A percentile compares a stretch with the other conserved stretches of the same genome.
Evolutionary conservation across 2,888 invertebrate genomes (phyloP).

Genomic region (Horisme vitalbata): DNA sequence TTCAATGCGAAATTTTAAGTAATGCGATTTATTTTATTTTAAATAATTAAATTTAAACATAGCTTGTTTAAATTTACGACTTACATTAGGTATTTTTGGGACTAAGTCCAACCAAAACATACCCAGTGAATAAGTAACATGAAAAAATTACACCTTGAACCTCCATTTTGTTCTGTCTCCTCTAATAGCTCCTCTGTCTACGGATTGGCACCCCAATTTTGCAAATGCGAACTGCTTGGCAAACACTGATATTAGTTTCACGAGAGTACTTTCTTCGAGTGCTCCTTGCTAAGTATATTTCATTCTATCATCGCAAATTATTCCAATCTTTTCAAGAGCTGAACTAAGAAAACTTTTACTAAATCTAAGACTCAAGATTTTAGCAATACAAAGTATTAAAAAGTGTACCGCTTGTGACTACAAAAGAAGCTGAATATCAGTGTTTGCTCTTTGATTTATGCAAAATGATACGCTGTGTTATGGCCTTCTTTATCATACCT

Average conservation of each 20-base stretch:
- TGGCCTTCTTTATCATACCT: too few species aligned
- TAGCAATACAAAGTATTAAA: slow-evolving; percentile 14
- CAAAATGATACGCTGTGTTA: too few species aligned
- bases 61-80: too few species aligned
- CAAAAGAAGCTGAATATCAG: too few species aligned
- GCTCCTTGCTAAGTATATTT: slow-evolving; percentile 71
- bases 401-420: too few species aligned
- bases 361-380: slow-evolving; percentile 37
- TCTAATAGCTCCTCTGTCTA: slow-evolving; percentile 38
- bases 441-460: too few species aligned
- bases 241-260: slow-evolving; percentile 77
- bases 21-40: too few species aligned
- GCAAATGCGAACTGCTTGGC: slow-evolving; percentile 73
- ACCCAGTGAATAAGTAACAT: too few species aligned
- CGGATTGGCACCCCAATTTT: slow-evolving; percentile 66
- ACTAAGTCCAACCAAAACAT: too few species aligned
- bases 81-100: too few species aligned
- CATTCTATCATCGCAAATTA: slow-evolving; percentile 27
- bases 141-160: neutral
- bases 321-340: slow-evolving; percentile 15
- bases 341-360: slow-evolving; percentile 8
- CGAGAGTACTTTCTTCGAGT: slow-evolving; percentile 70
- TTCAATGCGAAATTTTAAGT: too few species aligned
- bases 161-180: slow-evolving; percentile 3
- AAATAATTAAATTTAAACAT: too few species aligned